Evolutionary conservation across 2,113 vertebrate genomes (phyloP).

Genomic region (Tylochromis polylepis): DNA sequence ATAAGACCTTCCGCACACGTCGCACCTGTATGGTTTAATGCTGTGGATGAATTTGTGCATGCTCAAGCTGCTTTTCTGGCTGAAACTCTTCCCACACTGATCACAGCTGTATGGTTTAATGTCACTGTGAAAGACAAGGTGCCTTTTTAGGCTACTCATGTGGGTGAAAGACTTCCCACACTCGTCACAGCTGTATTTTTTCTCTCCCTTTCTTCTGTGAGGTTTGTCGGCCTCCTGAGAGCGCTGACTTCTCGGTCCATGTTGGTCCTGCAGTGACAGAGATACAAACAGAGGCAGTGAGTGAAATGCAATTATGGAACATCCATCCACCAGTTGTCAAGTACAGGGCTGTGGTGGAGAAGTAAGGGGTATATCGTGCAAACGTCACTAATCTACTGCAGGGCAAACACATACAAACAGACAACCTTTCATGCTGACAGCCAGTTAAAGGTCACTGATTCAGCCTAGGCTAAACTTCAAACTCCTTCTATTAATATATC

Average conservation of each 20-base stretch:
- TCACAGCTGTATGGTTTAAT: not conserved
- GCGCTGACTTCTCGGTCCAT: accelerated
- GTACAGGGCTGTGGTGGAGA: not conserved
- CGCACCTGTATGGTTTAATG: not conserved
- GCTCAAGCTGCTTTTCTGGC: not conserved
- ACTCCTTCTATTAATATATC: not conserved
- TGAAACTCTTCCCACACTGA: not conserved
- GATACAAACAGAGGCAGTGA: not conserved
- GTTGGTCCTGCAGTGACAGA: not conserved
- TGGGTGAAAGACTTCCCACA: not conserved
- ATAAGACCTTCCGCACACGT: not conserved
- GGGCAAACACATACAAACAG: not conserved
- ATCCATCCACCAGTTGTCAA: not conserved
- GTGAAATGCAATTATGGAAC: accelerated
- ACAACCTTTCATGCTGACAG: not conserved
- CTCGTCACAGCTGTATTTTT: not conserved
- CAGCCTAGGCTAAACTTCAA: not conserved
- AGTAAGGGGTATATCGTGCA: not conserved
- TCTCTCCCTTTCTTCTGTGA: not conserved
- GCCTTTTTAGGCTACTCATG: not conserved
- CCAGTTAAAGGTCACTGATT: not conserved
- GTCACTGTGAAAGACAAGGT: not conserved
- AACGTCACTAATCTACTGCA: not conserved
- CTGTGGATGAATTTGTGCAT: not conserved
- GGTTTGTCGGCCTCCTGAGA: not conserved